These are phyloP conservation scores for Chrysina gloriosa DNA, from an alignment of 2,888 invertebrate species.

Conservation along the genomic window DNA sequence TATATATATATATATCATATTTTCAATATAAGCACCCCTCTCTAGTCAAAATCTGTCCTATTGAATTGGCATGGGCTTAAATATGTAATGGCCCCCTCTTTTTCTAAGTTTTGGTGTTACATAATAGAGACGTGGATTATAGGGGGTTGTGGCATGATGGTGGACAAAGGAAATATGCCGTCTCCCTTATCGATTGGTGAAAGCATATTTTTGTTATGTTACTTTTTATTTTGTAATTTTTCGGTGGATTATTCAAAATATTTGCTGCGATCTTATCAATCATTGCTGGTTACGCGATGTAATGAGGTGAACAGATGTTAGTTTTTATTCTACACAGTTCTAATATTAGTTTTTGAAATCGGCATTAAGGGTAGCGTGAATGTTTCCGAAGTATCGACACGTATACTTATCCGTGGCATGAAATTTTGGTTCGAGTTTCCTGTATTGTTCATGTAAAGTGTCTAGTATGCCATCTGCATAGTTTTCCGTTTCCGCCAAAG, in stretches of 20 bases:
- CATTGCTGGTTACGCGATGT: too few species aligned
- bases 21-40: not conserved
- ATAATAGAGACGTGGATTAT: conserved; percentile 1
- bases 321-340: too few species aligned
- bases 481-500: conserved; percentile 63
- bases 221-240: too few species aligned
- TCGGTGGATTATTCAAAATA: too few species aligned
- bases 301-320: too few species aligned
- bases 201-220: too few species aligned
- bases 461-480: conserved; percentile 66
- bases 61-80: not conserved
- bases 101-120: not conserved
- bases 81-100: not conserved
- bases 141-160: too few species aligned
- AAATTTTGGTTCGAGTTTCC: conserved; percentile 57
- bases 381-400: conserved; percentile 15
- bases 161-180: too few species aligned
- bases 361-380: conserved; percentile 31
- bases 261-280: too few species aligned
- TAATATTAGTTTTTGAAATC: conserved; percentile 1
- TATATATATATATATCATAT: not conserved
- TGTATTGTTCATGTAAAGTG: conserved; percentile 63
- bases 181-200: too few species aligned
- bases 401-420: conserved; percentile 44
- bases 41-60: not conserved